Conservation (phyloP, 2,113 vertebrate species). For the Cariama cristata region DNA sequence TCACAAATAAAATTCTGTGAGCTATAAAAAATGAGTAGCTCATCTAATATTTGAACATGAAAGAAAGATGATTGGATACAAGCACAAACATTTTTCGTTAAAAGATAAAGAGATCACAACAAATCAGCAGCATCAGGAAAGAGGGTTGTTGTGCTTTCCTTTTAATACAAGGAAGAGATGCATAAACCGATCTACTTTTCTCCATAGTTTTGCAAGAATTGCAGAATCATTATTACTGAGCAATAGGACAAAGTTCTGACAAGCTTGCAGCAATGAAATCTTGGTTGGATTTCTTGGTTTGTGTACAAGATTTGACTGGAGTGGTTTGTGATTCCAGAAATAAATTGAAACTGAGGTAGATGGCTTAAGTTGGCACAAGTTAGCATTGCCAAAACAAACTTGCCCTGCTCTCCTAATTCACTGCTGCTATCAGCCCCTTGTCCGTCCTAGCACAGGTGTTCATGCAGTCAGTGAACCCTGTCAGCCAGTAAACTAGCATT, state of each 20-base stretch:
- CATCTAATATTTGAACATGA: neutral
- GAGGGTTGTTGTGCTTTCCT: accelerated
- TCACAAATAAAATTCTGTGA: neutral
- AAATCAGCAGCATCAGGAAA: neutral
- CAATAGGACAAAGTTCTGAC: neutral
- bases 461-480: neutral
- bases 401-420: neutral
- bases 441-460: neutral
- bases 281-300: neutral
- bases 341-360: neutral
- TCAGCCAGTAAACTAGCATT: neutral
- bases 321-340: neutral
- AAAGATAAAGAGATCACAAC: neutral
- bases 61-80: neutral
- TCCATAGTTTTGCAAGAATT: neutral
- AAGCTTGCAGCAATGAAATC: neutral
- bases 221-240: neutral
- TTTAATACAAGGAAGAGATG: neutral
- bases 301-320: neutral
- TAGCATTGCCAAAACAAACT: neutral
- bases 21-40: neutral
- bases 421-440: neutral
- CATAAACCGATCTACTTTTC: neutral
- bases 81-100: neutral
- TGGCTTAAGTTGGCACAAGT: neutral